Evolutionary conservation across 2,113 vertebrate species (phyloP), one percentile per base, ranked within the genome.

Genomic region (Paraplagusia blochii): DNA sequence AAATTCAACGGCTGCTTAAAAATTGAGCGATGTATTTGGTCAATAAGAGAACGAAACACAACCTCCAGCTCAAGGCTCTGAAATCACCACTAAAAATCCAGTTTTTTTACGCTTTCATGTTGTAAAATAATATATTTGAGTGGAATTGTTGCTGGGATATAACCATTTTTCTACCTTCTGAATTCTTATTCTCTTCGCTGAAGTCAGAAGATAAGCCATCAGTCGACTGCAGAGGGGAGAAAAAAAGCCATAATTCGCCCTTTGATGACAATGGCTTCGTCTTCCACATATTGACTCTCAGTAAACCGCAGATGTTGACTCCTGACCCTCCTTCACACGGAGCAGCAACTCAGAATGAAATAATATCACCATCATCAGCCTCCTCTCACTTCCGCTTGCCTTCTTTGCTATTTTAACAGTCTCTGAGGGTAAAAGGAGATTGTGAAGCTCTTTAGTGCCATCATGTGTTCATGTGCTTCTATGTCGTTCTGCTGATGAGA

Each of bases 361-460:
- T 76, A 66, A 71, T 51, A 39, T 63, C 46, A 62, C 52, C 48
- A 54, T 79, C 66, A 51, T 79, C 66, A 51, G 65, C 55, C 68
- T 68, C 60, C 56, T 43, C 74, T 52, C 59, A 48, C 53, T 66
- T 77, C 43, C 51, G 33, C 22, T 54, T 38, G 9, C 35, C 53
- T 49, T 53, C 40, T 59, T 66, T 44, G 22, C 6, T 29, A 40
- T 51, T 59, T 62, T 43, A 17, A 38, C 18, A 36, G 60, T 74
- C 80, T 82, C 72, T 0, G 44, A 66, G 76, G 76, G 50, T n/a
- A n/a, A 4, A 2, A 6, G 22, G 22, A 29, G 22, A 6, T 64
- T 52, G 44, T 45, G 72, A 72, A 82, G 85, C 81, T 82, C 81
- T 71, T 70, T 82, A 76, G 76, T 83, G 83, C 87, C 87, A 72